These are phyloP conservation scores for Platycercus adscitus DNA, from an alignment of 2,113 vertebrate genomes.

Conservation along the genomic window DNA sequence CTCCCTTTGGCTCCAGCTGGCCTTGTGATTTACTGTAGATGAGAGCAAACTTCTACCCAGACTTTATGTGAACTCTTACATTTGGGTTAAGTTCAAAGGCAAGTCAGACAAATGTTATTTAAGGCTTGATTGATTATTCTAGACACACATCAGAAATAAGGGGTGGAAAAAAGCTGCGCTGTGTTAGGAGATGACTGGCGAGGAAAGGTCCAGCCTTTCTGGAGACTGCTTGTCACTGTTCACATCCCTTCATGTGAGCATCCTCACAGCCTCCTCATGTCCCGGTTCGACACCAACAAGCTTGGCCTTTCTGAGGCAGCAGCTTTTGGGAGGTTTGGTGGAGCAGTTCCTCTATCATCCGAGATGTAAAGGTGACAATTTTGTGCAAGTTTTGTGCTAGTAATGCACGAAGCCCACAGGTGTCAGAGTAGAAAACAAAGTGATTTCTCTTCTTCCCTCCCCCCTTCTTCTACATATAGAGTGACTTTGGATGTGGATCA, in stretches of 20 bases:
- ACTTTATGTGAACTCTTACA: neutral
- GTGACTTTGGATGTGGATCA: neutral
- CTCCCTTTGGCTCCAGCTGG: neutral
- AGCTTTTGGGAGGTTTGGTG: neutral
- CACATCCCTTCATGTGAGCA: neutral
- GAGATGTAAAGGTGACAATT: neutral
- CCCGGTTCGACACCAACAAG: neutral
- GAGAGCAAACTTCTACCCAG: neutral
- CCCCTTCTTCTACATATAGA: neutral
- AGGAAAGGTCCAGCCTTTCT: neutral
- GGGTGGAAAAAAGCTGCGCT: neutral
- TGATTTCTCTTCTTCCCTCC: neutral
- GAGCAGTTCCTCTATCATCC: neutral
- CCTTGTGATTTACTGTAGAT: neutral
- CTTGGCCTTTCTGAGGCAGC: neutral
- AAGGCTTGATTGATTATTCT: neutral
- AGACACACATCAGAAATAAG: neutral
- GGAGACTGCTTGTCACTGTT: neutral
- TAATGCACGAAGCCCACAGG: neutral
- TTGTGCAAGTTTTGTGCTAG: neutral
- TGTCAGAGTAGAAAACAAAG: neutral
- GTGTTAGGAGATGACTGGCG: neutral
- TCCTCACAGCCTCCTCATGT: accelerated
- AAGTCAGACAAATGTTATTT: neutral
- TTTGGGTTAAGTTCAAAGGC: neutral